phyloP scores from a whole-genome alignment of 2,797 vertebrate genomes.

The Hephaestus fuliginosus region DNA sequence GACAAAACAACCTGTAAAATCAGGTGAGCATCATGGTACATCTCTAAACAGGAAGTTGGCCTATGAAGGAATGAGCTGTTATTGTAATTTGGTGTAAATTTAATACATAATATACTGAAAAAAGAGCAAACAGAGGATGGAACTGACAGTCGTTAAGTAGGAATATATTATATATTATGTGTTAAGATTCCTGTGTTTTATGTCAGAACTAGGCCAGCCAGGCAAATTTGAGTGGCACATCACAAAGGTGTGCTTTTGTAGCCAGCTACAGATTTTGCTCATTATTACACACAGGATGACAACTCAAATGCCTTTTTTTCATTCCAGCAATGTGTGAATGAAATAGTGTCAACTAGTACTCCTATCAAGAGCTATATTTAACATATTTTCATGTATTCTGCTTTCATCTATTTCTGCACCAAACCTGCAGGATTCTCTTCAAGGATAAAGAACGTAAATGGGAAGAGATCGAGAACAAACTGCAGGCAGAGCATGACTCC shows the following conservation, averaged over 20 bases:
- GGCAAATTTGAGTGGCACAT: constrained; percentile 59
- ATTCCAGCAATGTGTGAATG: constrained; percentile 12
- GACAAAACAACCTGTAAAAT: constrained; percentile 97
- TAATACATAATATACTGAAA: not conserved
- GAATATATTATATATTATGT: not conserved
- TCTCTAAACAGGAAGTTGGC: not conserved
- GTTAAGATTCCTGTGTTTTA: constrained; percentile 31
- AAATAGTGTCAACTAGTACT: constrained; percentile 25
- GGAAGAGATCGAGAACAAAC: constrained; percentile 95
- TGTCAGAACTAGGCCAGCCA: constrained; percentile 44
- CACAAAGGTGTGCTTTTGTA: constrained; percentile 51
- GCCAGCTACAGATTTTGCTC: constrained; percentile 8
- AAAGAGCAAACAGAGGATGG: not conserved
- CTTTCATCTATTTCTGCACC: constrained; percentile 61
- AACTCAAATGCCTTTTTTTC: constrained; percentile 32
- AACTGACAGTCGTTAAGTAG: not conserved
- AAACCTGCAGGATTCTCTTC: constrained; percentile 92
- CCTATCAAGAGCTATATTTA: constrained; percentile 29
- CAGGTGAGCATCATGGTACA: constrained; percentile 82
- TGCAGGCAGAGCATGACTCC: constrained; percentile 93
- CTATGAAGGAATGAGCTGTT: not conserved
- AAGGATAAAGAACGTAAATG: constrained; percentile 97
- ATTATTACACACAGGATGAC: constrained; percentile 36
- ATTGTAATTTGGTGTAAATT: constrained; percentile 2
- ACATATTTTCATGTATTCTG: constrained; percentile 38